Evolutionary conservation across 2,113 vertebrate species (phyloP).

Genomic region (Cinclus mexicanus): DNA sequence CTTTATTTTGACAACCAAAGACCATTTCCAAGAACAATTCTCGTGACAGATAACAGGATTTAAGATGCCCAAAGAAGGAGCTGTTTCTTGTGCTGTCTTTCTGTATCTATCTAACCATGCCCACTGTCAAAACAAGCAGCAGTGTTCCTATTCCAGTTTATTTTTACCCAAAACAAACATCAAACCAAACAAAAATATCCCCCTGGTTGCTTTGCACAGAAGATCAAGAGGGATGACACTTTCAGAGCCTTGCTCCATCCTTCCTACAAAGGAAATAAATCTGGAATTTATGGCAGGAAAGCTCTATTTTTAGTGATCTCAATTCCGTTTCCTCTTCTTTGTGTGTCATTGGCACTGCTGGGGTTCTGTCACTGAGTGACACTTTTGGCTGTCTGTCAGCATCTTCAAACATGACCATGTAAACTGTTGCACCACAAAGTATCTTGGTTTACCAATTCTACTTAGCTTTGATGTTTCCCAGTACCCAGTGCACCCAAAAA

Average conservation of each 20-base stretch:
- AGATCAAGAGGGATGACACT: neutral
- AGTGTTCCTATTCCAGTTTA: neutral
- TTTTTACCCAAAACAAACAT: neutral
- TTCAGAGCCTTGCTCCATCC: neutral
- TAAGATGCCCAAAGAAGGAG: neutral
- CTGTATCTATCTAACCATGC: neutral
- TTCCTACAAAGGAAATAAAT: neutral
- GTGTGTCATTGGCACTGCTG: neutral
- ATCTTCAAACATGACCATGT: neutral
- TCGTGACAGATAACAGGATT: neutral
- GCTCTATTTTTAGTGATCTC: neutral
- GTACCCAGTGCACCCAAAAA: neutral
- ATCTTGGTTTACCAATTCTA: neutral
- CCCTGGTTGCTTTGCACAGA: neutral
- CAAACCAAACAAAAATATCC: neutral
- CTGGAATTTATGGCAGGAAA: neutral
- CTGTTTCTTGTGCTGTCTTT: neutral
- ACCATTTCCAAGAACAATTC: neutral
- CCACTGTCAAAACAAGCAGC: neutral
- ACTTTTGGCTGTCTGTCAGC: neutral
- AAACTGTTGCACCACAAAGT: neutral
- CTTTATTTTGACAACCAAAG: neutral
- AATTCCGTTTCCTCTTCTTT: neutral
- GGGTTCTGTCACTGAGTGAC: neutral
- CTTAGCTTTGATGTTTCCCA: neutral